These are phyloP conservation scores for Ophiodon elongatus DNA, from an alignment of 2,113 vertebrate genomes.

Conservation along the genomic window DNA sequence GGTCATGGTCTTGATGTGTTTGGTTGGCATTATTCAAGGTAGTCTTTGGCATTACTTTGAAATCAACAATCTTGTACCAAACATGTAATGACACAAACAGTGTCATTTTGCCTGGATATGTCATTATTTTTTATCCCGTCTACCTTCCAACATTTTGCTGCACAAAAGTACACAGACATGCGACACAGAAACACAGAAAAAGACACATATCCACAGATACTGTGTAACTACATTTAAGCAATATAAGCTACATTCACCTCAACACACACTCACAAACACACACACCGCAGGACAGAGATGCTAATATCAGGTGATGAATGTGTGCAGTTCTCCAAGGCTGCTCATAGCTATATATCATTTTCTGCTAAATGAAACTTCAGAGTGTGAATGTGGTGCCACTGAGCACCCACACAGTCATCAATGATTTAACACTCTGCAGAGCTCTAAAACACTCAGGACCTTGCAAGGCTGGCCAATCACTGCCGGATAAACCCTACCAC, in stretches of 20 bases:
- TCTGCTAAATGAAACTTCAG: conserved; percentile 78
- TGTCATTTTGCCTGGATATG: not conserved
- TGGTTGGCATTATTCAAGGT: not conserved
- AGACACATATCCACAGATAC: conserved; percentile 26
- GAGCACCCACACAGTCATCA: conserved; percentile 59
- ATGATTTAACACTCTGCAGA: conserved; percentile 71
- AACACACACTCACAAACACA: conserved; percentile 36
- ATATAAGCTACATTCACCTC: not conserved
- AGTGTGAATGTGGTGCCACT: conserved; percentile 47
- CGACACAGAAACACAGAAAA: not conserved
- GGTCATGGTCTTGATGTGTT: conserved; percentile 1
- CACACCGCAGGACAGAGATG: conserved; percentile 56
- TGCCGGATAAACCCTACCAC: conserved; percentile 27
- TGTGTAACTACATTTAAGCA: conserved; percentile 6
- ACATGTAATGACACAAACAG: conserved; percentile 8
- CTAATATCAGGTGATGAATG: conserved; percentile 78
- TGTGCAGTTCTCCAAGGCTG: conserved; percentile 69
- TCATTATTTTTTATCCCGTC: conserved; percentile 11
- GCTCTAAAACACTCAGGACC: conserved; percentile 60
- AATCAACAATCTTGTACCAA: conserved; percentile 12
- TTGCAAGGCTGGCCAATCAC: conserved; percentile 35
- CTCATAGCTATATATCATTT: conserved; percentile 73
- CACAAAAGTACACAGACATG: conserved; percentile 16
- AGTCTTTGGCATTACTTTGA: not conserved
- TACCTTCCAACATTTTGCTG: not conserved